phyloP scores from a whole-genome alignment of 2,797 vertebrate species.

The Sebastes variabilis region DNA sequence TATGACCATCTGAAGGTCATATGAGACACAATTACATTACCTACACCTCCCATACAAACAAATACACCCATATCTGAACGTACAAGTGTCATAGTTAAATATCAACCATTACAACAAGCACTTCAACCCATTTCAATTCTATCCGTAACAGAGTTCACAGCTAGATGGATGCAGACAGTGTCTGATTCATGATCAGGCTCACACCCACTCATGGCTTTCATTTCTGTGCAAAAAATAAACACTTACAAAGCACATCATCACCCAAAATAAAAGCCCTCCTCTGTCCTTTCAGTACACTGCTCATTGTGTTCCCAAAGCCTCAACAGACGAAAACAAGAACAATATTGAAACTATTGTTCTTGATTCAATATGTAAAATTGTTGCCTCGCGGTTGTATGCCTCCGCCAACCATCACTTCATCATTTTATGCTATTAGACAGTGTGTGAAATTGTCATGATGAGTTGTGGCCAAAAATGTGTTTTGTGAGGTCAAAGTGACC shows the following conservation, averaged over 20 bases:
- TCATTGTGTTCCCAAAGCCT: slow-evolving; percentile 14
- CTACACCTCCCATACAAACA: neutral
- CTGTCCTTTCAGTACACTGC: neutral
- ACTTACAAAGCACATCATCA: slow-evolving; percentile 30
- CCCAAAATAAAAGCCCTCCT: neutral
- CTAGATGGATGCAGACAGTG: slow-evolving; percentile 6
- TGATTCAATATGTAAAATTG: no score
- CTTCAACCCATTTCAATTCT: slow-evolving; percentile 10
- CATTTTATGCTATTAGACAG: neutral
- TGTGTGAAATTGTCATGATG: no score
- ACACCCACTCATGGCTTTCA: slow-evolving; percentile 39
- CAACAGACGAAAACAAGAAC: neutral
- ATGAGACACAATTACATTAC: neutral
- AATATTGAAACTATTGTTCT: neutral
- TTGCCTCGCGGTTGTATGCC: no score
- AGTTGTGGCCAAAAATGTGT: neutral
- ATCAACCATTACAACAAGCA: slow-evolving; percentile 18
- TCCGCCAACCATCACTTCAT: neutral
- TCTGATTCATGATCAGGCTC: slow-evolving; percentile 45
- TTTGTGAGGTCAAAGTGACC: neutral
- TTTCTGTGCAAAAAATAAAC: slow-evolving; percentile 43
- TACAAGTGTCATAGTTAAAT: neutral
- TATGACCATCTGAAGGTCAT: neutral
- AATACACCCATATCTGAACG: neutral
- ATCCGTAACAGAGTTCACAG: slow-evolving; percentile 1